Evolutionary conservation across 53 echinoderm and acorn worm species (phyloP).

Genomic region (Mesocentrotus franciscanus): DNA sequence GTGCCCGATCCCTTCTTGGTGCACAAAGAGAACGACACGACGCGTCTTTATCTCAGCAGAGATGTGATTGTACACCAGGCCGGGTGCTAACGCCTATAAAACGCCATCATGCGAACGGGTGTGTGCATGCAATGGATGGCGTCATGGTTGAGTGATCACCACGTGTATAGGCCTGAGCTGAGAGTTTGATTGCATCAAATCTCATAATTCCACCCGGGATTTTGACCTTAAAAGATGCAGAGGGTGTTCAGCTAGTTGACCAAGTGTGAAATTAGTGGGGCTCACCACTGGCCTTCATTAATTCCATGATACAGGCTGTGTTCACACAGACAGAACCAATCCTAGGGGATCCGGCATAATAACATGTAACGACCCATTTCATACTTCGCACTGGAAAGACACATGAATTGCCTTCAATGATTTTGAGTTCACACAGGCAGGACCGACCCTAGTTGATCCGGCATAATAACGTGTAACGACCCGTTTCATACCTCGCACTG

Average conservation of each 20-base stretch:
- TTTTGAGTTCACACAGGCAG: neutral
- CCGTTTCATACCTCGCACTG: neutral
- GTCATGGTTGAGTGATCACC: slow-evolving; percentile 32
- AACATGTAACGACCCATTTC: neutral
- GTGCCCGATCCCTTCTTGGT: neutral
- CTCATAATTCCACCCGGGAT: slow-evolving; percentile 44
- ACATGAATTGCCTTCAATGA: neutral
- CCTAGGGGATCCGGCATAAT: neutral
- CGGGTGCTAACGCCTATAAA: slow-evolving; percentile 38
- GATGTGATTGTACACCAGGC: slow-evolving; percentile 31
- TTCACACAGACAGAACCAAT: neutral
- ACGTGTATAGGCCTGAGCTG: neutral
- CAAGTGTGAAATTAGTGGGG: slow-evolving; percentile 56
- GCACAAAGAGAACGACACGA: neutral
- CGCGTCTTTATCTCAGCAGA: neutral
- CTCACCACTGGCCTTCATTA: slow-evolving; percentile 46
- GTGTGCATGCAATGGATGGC: neutral
- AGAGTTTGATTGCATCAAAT: slow-evolving; percentile 45
- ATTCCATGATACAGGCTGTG: slow-evolving; percentile 8
- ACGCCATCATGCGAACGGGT: neutral
- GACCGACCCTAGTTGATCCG: no score
- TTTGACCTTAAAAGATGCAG: slow-evolving; percentile 38
- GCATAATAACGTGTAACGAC: neutral
- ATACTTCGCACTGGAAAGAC: neutral
- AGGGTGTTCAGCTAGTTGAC: slow-evolving; percentile 18